phyloP scores from a whole-genome alignment of 2,797 vertebrate genomes.

The Pempheris klunzingeri region DNA sequence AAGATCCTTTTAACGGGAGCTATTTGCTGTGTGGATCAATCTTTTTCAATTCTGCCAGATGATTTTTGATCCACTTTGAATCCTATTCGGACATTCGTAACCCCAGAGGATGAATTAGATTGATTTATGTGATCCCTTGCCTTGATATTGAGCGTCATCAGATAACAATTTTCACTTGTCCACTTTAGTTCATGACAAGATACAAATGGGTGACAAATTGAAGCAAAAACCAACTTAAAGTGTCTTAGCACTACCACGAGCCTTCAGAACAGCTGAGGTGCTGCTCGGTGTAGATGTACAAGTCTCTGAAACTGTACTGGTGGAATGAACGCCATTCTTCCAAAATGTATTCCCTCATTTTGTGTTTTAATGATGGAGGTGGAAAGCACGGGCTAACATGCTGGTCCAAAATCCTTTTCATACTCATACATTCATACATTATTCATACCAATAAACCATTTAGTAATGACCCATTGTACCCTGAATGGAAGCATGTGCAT shows the following conservation, averaged over 20 bases:
- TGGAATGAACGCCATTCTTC: not conserved
- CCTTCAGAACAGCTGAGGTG: not conserved
- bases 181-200: not conserved
- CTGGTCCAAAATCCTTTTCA: not conserved
- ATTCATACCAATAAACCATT: not conserved
- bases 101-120: not conserved
- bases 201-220: not conserved
- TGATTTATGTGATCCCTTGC: constrained; percentile 12
- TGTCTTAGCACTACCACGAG: not conserved
- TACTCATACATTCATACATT: not conserved
- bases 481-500: not conserved
- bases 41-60: too few relatives aligned
- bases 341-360: not conserved
- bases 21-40: too few relatives aligned
- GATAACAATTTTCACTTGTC: not conserved
- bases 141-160: not conserved
- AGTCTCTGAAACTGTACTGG: too few relatives aligned
- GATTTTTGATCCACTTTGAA: too few relatives aligned
- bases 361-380: not conserved
- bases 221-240: not conserved
- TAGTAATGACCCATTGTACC: not conserved
- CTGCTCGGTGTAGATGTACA: not conserved
- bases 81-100: not conserved
- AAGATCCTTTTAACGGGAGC: too few relatives aligned
- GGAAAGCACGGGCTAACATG: not conserved